These are phyloP conservation scores for Mesochorus sp. DNA, from an alignment of 2,888 invertebrate species.

Conservation along the genomic window DNA sequence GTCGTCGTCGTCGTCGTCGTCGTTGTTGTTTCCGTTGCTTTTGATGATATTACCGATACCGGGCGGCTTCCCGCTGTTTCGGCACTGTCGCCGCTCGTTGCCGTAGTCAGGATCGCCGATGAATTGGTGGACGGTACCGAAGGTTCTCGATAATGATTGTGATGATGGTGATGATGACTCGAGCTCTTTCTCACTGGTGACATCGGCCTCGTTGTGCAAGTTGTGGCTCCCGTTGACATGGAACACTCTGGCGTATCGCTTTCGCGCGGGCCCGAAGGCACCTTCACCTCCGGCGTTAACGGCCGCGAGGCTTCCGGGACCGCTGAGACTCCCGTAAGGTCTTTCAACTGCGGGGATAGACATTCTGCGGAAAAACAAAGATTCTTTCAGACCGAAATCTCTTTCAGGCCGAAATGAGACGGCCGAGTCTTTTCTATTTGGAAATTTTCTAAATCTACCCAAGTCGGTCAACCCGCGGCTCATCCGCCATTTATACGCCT, in stretches of 20 bases:
- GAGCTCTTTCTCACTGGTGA: constrained; percentile 14
- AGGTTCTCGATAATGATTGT: constrained; percentile 30
- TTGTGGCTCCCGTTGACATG: constrained; percentile 27
- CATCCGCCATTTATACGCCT: constrained; percentile 17
- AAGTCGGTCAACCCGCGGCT: not conserved
- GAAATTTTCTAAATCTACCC: not conserved
- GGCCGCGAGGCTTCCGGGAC: constrained; percentile 1
- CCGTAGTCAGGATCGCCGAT: not conserved
- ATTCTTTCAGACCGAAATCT: not conserved
- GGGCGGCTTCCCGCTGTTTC: constrained; percentile 25
- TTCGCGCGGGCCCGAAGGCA: not conserved
- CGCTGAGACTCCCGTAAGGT: constrained; percentile 53
- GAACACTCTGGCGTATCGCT: constrained; percentile 19
- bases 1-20: constrained; percentile 40
- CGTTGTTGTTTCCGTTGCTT: not conserved
- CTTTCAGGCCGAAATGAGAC: too few relatives aligned
- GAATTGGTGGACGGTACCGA: not conserved
- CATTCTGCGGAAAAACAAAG: constrained; percentile 40
- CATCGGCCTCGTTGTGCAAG: constrained; percentile 31
- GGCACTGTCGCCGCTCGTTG: not conserved
- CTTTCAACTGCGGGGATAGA: constrained; percentile 63
- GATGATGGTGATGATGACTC: constrained; percentile 26
- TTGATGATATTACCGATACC: not conserved
- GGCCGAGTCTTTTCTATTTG: too few relatives aligned
- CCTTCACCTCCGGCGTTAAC: not conserved